These are phyloP conservation scores for Drosophila arawakana DNA, from an alignment of 1,140 invertebrate species.

Conservation along the genomic window DNA sequence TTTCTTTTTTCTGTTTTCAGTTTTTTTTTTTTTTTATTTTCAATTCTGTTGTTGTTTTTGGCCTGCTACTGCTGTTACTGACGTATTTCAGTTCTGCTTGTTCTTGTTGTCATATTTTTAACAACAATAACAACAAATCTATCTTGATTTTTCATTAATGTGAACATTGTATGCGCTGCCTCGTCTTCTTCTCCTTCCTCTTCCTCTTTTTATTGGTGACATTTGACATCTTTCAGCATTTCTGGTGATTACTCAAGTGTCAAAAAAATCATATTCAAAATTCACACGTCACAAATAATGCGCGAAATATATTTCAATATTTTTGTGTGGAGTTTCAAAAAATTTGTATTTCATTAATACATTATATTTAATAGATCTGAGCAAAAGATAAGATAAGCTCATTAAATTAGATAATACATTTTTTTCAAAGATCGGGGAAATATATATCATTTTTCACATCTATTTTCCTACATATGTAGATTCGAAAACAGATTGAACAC, in stretches of 20 bases:
- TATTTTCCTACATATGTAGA: too few species aligned
- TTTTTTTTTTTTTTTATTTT: slow-evolving; percentile 24
- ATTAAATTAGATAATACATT: too few species aligned
- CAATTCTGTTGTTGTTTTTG: slow-evolving; percentile 24
- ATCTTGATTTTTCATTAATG: slow-evolving; percentile 65
- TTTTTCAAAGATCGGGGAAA: too few species aligned
- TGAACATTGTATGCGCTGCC: slow-evolving; percentile 41
- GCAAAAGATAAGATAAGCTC: background rate
- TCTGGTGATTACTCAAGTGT: slow-evolving; percentile 28
- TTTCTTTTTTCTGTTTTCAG: slow-evolving; percentile 49
- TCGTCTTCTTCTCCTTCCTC: background rate
- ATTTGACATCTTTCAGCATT: slow-evolving; percentile 35
- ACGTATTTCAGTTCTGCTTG: slow-evolving; percentile 44
- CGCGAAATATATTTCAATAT: background rate
- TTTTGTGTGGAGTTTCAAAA: too few species aligned
- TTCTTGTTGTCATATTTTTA: slow-evolving; percentile 42
- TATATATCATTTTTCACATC: too few species aligned
- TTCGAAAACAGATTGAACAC: too few species aligned
- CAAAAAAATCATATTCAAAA: background rate
- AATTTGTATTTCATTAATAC: background rate
- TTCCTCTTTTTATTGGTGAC: slow-evolving; percentile 16
- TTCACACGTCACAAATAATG: background rate
- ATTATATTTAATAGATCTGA: too few species aligned
- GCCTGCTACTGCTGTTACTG: slow-evolving; percentile 38
- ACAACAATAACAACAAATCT: slow-evolving; percentile 24